A percentile compares a stretch with the other conserved stretches of the same genome.
Evolutionary conservation across 92 coral and sea anemone species (phyloP).

Genomic region (Zoanthus sansibaricus): DNA sequence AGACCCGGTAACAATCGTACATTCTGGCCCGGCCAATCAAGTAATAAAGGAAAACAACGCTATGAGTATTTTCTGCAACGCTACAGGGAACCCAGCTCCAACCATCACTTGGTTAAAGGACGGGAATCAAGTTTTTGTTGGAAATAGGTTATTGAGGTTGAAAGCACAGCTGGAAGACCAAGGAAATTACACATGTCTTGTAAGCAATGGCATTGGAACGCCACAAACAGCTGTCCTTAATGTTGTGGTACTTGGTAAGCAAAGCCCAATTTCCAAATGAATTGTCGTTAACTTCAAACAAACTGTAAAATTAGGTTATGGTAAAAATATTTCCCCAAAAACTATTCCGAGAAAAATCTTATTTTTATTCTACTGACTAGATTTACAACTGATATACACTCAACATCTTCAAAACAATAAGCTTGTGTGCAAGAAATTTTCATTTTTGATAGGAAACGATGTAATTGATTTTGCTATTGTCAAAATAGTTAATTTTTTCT

Average conservation of each 20-base stretch:
- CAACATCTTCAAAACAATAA: too few species aligned
- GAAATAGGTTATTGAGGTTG: neutral
- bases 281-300: too few species aligned
- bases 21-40: constrained; percentile 16
- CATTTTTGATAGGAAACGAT: too few species aligned
- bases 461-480: too few species aligned
- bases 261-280: neutral
- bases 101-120: constrained; percentile 56
- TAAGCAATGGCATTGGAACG: constrained; percentile 65
- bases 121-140: constrained; percentile 26
- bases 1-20: constrained; percentile 22
- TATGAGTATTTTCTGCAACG: constrained; percentile 53
- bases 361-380: too few species aligned
- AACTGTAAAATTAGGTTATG: too few species aligned
- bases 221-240: constrained; percentile 27
- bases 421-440: too few species aligned
- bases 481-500: too few species aligned
- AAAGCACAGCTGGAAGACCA: constrained; percentile 32
- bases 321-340: too few species aligned
- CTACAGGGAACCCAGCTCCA: constrained; percentile 70
- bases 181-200: constrained; percentile 62
- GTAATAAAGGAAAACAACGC: constrained; percentile 55
- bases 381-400: too few species aligned
- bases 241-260: constrained; percentile 55
- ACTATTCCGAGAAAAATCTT: too few species aligned